Conservation (phyloP, 2,888 invertebrate species). For the Steinernema scapterisci region DNA sequence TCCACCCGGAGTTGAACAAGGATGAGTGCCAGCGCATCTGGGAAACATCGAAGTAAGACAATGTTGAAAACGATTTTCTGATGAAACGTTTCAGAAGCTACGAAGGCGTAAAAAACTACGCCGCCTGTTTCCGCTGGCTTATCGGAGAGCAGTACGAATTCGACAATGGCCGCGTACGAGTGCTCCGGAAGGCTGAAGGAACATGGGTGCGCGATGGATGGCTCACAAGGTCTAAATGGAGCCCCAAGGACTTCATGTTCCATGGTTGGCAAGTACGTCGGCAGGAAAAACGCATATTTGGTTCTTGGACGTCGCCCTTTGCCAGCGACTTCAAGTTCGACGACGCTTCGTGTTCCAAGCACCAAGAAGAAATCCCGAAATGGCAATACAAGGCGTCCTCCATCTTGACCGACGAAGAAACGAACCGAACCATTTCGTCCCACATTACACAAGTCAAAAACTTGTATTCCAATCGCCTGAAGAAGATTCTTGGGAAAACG, state of each 20-base stretch:
- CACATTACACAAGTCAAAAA: too few species aligned
- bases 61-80: background rate
- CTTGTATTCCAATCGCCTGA: too few species aligned
- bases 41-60: background rate
- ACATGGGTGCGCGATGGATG: slow-evolving; percentile 16
- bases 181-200: slow-evolving; percentile 17
- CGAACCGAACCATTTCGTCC: too few species aligned
- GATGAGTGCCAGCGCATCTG: background rate
- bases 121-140: background rate
- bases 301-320: slow-evolving; percentile 13
- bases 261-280: background rate
- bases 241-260: background rate
- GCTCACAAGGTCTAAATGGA: slow-evolving; percentile 2
- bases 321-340: background rate
- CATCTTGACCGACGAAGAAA: too few species aligned
- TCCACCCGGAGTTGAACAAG: background rate
- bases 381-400: too few species aligned
- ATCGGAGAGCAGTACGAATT: background rate
- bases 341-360: background rate
- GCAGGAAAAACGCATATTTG: background rate
- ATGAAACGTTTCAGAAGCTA: background rate
- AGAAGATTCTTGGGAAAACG: too few species aligned
- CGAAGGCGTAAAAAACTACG: background rate
- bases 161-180: background rate
- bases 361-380: too few species aligned